Percentiles rank a stretch among this genome's conserved stretches.
phyloP scores from a whole-genome alignment of 1,140 invertebrate genomes.

The Zaprionus ornatus region DNA sequence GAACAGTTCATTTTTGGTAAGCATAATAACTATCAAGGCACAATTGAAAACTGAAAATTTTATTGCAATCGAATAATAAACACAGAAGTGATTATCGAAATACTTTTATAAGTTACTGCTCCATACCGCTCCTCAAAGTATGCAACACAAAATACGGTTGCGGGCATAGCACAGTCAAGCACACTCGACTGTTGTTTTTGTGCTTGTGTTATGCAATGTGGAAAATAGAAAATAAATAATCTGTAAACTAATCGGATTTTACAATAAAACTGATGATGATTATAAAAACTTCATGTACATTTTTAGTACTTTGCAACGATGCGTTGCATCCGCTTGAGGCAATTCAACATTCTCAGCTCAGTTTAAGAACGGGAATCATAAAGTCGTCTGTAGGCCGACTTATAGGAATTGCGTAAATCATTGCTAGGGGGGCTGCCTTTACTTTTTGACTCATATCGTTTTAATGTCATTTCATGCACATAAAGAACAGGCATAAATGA shows the following conservation, averaged over 20 bases:
- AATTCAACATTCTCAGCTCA: not conserved
- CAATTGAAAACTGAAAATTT: too few relatives aligned
- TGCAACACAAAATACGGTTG: too few relatives aligned
- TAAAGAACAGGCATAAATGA: constrained; percentile 37
- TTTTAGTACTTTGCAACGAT: not conserved
- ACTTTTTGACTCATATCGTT: constrained; percentile 29
- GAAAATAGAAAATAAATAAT: not conserved
- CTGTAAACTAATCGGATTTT: not conserved
- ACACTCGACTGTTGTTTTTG: too few relatives aligned
- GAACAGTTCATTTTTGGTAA: too few relatives aligned
- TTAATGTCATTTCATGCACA: constrained; percentile 26
- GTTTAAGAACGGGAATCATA: constrained; percentile 2
- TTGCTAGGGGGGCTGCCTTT: constrained; percentile 12
- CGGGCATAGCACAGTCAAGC: too few relatives aligned
- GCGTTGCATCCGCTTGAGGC: not conserved
- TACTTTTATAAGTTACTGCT: too few relatives aligned
- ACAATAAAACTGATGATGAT: not conserved
- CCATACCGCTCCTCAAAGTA: too few relatives aligned
- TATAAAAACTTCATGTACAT: not conserved
- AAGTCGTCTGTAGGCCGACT: constrained; percentile 9
- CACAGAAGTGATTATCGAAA: too few relatives aligned
- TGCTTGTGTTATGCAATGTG: not conserved
- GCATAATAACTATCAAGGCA: too few relatives aligned
- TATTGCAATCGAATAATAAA: too few relatives aligned
- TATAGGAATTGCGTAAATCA: constrained; percentile 16